These are phyloP conservation scores for Toxonevra muliebris DNA, from an alignment of 2,888 invertebrate genomes.

Conservation along the genomic window DNA sequence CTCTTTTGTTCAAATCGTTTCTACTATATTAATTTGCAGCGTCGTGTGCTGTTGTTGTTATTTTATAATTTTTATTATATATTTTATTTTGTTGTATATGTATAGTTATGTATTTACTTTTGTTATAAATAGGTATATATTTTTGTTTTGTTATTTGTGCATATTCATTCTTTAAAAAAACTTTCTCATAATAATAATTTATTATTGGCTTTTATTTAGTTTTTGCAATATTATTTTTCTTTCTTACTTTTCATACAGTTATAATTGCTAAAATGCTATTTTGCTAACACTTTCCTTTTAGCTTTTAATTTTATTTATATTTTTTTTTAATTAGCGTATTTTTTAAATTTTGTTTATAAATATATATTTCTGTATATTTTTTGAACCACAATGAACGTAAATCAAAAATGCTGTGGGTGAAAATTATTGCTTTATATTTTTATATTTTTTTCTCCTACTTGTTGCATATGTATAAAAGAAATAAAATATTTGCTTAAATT, in stretches of 20 bases:
- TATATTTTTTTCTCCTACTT: too few species aligned
- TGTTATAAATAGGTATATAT: not conserved
- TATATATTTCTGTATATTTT: too few species aligned
- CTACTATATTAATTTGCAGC: too few species aligned
- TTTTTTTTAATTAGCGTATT: not conserved
- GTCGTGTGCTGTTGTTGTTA: not conserved
- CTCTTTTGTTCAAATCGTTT: too few species aligned
- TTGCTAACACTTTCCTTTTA: slow-evolving; percentile 5
- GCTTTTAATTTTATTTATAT: slow-evolving; percentile 3
- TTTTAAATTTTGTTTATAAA: too few species aligned
- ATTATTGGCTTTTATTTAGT: slow-evolving; percentile 17
- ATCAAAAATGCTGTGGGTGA: too few species aligned
- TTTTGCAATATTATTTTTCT: slow-evolving; percentile 7
- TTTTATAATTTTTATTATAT: slow-evolving; percentile 1
- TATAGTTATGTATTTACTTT: not conserved
- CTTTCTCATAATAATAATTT: not conserved
- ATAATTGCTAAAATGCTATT: slow-evolving; percentile 11
- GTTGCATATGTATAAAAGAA: not conserved
- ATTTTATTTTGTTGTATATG: slow-evolving; percentile 2
- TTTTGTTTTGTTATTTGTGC: not conserved
- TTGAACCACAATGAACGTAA: too few species aligned
- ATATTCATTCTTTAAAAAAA: not conserved
- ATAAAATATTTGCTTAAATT: slow-evolving; percentile 22
- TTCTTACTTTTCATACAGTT: slow-evolving; percentile 10
- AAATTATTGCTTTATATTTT: too few species aligned